phyloP scores from a whole-genome alignment of 2,113 vertebrate genomes.

The Gobiocypris rarus region DNA sequence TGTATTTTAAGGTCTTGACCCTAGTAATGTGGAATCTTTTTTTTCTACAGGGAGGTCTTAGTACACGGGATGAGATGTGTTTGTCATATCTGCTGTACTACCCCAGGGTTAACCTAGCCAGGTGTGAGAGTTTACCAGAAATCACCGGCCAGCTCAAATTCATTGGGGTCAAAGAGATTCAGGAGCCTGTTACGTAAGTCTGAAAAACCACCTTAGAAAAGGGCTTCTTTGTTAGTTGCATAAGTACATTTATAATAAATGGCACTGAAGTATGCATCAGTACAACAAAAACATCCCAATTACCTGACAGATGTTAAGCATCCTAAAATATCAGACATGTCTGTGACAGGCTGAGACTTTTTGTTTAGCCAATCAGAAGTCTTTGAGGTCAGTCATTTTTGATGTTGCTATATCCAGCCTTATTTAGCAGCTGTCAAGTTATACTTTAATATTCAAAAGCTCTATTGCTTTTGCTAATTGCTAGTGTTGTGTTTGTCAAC shows the following conservation, averaged over 20 bases:
- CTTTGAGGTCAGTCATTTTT: not conserved
- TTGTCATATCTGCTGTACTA: slow-evolving; percentile 88
- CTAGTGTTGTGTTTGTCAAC: too few relatives aligned
- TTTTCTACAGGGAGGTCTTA: slow-evolving; percentile 82
- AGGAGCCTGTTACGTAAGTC: slow-evolving; percentile 83
- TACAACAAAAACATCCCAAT: not conserved
- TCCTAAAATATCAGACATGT: not conserved
- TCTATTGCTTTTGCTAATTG: too few relatives aligned
- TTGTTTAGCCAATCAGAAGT: not conserved
- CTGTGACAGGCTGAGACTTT: not conserved
- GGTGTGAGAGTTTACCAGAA: slow-evolving; percentile 88
- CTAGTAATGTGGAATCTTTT: not conserved
- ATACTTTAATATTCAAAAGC: too few relatives aligned
- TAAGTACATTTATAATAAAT: not conserved
- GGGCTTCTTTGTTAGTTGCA: not conserved
- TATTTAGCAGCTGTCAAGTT: too few relatives aligned
- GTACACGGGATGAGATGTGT: slow-evolving; percentile 89
- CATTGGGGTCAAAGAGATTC: slow-evolving; percentile 88
- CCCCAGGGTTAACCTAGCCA: slow-evolving; percentile 85
- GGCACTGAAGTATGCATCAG: not conserved
- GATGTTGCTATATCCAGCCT: too few relatives aligned
- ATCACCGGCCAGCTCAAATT: slow-evolving; percentile 86
- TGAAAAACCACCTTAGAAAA: not conserved
- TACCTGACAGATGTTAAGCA: too few relatives aligned
- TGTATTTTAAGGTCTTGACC: not conserved